A percentile compares a stretch with the other conserved stretches of the same genome.
phyloP scores from a whole-genome alignment of 2,113 vertebrate genomes.

The Cnemophilus loriae region DNA sequence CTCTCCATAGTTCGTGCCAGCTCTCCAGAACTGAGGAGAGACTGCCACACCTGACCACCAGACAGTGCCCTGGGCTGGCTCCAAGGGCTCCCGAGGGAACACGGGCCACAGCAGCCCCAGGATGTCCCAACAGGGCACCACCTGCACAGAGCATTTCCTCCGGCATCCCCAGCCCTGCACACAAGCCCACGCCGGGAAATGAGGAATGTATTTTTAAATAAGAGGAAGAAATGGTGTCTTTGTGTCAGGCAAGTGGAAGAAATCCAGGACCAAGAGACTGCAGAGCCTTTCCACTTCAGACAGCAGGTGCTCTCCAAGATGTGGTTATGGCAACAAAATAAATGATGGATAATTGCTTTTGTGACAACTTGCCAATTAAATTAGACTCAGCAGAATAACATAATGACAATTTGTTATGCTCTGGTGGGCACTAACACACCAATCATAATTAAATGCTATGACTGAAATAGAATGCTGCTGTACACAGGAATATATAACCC shows the following conservation, averaged over 20 bases:
- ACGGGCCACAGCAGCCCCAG: accelerated
- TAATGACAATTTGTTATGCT: constrained; percentile 97
- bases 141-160: not conserved
- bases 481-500: constrained; percentile 84
- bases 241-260: constrained; percentile 70
- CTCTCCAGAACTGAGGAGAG: not conserved
- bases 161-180: not conserved
- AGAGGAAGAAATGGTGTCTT: constrained; percentile 67
- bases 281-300: constrained; percentile 71
- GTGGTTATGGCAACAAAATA: constrained; percentile 95
- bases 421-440: constrained; percentile 93
- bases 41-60: not conserved
- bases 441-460: constrained; percentile 94
- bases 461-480: constrained; percentile 84
- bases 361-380: constrained; percentile 98
- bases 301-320: constrained; percentile 91
- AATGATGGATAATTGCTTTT: constrained; percentile 97
- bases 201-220: constrained; percentile 48
- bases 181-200: not conserved
- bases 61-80: not conserved
- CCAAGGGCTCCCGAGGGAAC: not conserved
- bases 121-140: not conserved
- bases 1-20: not conserved
- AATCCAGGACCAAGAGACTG: constrained; percentile 71
- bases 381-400: constrained; percentile 96